A percentile compares a stretch with the other conserved stretches of the same genome.
These are phyloP conservation scores for Araneus ventricosus DNA, from an alignment of 1,140 invertebrate genomes.

Conservation along the genomic window DNA sequence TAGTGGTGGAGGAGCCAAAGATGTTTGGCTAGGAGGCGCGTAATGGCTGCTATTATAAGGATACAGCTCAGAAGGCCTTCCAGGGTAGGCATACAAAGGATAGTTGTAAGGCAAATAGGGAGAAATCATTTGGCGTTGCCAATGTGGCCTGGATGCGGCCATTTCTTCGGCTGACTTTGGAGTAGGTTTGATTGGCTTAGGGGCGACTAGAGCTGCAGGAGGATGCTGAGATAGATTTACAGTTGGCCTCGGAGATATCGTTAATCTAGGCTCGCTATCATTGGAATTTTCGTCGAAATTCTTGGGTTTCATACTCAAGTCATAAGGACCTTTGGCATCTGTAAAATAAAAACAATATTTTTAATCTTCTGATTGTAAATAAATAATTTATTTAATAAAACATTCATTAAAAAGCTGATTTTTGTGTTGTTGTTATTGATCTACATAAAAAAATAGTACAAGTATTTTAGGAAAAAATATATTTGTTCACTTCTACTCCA, in stretches of 20 bases:
- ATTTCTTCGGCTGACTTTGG: slow-evolving; percentile 66
- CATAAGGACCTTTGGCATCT: slow-evolving; percentile 75
- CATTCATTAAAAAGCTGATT: no score
- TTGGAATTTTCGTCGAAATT: slow-evolving; percentile 59
- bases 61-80: slow-evolving; percentile 45
- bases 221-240: slow-evolving; percentile 21
- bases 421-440: no score
- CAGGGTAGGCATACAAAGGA: slow-evolving; percentile 37
- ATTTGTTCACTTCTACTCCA: no score
- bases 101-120: slow-evolving; percentile 68
- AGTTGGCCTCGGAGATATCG: slow-evolving; percentile 48
- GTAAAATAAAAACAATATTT: slow-evolving; percentile 30
- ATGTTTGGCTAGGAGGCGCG: not conserved
- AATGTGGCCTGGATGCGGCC: slow-evolving; percentile 2
- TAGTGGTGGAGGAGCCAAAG: slow-evolving; percentile 66
- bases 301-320: slow-evolving; percentile 76
- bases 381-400: not conserved
- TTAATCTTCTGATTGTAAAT: not conserved
- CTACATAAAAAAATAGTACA: no score
- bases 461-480: no score
- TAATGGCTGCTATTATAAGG: not conserved
- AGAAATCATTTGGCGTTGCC: slow-evolving; percentile 48
- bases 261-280: slow-evolving; percentile 41
- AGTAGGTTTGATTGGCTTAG: slow-evolving; percentile 68
- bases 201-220: slow-evolving; percentile 52